Percentiles rank a stretch among this genome's conserved stretches.
Conservation (phyloP, 2,113 vertebrate species). For the Puffinus mauretanicus region DNA sequence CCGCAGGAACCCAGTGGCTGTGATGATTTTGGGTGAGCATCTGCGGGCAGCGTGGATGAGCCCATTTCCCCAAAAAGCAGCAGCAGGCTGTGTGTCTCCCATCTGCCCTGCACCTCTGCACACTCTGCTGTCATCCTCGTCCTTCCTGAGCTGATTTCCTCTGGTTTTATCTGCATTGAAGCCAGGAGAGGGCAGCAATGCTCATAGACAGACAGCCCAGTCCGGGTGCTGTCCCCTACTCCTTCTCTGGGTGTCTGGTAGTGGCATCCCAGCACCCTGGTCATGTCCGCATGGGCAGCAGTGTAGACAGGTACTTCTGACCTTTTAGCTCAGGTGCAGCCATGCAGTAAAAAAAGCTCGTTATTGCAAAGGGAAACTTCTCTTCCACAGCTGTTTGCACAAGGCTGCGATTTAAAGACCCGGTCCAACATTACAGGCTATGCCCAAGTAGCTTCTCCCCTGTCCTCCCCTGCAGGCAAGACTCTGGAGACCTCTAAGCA, state of each 20-base stretch:
- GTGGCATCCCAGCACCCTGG: background rate
- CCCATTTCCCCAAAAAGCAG: background rate
- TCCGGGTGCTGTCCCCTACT: accelerated
- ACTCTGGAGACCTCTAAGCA: background rate
- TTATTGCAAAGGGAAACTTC: background rate
- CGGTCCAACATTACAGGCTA: accelerated
- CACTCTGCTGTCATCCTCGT: background rate
- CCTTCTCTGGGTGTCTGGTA: background rate
- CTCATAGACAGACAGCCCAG: background rate
- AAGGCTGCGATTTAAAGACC: background rate
- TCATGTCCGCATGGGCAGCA: accelerated
- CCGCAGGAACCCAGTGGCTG: accelerated
- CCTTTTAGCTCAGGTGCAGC: background rate
- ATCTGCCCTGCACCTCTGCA: background rate
- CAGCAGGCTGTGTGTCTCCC: background rate
- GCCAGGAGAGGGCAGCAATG: constrained; percentile 65
- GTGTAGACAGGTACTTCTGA: background rate
- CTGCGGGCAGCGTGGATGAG: background rate
- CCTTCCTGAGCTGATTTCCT: background rate
- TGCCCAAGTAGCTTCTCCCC: background rate
- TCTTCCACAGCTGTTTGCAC: background rate
- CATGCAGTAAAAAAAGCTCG: accelerated
- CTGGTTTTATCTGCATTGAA: background rate
- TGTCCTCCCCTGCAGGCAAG: background rate
- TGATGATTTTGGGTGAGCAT: background rate